These are phyloP conservation scores for Gobio gobio DNA, from an alignment of 2,113 vertebrate genomes.

Conservation along the genomic window DNA sequence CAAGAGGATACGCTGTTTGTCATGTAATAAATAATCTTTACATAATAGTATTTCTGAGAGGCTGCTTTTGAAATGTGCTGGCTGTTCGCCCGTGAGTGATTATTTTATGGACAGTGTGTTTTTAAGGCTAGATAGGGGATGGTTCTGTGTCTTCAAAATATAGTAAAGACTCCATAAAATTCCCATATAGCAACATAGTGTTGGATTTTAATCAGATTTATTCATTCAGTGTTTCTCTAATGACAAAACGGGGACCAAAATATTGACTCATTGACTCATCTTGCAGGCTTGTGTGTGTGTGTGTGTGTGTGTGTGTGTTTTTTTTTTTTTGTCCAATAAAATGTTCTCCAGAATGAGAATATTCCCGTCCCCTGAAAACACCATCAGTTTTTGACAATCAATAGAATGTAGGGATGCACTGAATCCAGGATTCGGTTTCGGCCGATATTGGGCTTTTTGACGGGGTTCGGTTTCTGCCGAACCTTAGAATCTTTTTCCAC, in stretches of 20 bases:
- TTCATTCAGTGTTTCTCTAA: background rate
- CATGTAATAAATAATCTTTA: constrained; percentile 24
- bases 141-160: background rate
- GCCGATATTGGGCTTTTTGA: too few species aligned
- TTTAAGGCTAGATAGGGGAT: background rate
- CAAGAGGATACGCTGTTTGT: constrained; percentile 4
- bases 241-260: background rate
- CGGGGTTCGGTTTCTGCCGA: too few species aligned
- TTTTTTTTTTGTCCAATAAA: background rate
- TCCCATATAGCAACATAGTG: too few species aligned
- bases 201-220: background rate
- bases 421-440: too few species aligned
- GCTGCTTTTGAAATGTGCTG: constrained; percentile 13
- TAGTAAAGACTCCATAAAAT: background rate
- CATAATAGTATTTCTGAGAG: background rate
- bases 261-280: background rate
- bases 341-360: background rate
- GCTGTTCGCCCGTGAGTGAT: background rate
- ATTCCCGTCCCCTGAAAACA: background rate
- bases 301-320: too few species aligned
- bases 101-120: background rate
- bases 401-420: background rate
- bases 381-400: background rate
- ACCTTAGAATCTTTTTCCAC: too few species aligned
- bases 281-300: background rate